These are phyloP conservation scores for Boleophthalmus pectinirostris DNA, from an alignment of 2,113 vertebrate genomes.

Conservation along the genomic window DNA sequence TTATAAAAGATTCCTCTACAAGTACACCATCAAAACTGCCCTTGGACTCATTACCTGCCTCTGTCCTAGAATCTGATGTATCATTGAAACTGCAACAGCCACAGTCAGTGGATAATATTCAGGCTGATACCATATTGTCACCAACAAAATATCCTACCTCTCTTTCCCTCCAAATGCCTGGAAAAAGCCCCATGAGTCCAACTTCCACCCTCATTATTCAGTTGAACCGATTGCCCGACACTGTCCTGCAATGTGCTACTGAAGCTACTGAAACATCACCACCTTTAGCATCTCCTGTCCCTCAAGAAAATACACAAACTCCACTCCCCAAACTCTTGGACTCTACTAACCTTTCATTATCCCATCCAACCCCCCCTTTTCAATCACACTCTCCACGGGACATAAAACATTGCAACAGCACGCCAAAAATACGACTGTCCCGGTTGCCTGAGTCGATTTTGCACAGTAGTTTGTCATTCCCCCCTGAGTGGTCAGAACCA, in stretches of 20 bases:
- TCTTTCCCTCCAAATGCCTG: conserved; percentile 18
- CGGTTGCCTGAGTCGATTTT: not conserved
- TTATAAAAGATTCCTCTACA: not conserved
- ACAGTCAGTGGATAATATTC: conserved; percentile 24
- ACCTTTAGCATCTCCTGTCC: conserved; percentile 18
- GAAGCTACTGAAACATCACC: conserved; percentile 14
- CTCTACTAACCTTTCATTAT: conserved; percentile 11
- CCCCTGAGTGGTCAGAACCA: not conserved
- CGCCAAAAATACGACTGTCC: conserved; percentile 22
- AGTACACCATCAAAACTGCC: conserved; percentile 36
- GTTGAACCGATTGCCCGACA: conserved; percentile 13
- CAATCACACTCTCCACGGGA: conserved; percentile 21
- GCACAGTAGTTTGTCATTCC: not conserved
- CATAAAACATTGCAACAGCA: conserved; percentile 11
- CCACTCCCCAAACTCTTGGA: not conserved
- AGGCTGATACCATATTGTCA: conserved; percentile 13
- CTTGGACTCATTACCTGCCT: conserved; percentile 66
- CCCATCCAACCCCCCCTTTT: conserved; percentile 15
- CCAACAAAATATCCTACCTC: conserved; percentile 29
- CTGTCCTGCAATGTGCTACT: not conserved
- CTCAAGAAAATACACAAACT: too few species aligned
- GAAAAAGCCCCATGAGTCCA: conserved; percentile 14
- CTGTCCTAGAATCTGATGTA: conserved; percentile 52
- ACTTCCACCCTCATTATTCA: not conserved
- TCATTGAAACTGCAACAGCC: not conserved